Evolutionary conservation across 2,888 invertebrate species (phyloP), one percentile per base, ranked within the genome.

Genomic region (Macrophya annulata): DNA sequence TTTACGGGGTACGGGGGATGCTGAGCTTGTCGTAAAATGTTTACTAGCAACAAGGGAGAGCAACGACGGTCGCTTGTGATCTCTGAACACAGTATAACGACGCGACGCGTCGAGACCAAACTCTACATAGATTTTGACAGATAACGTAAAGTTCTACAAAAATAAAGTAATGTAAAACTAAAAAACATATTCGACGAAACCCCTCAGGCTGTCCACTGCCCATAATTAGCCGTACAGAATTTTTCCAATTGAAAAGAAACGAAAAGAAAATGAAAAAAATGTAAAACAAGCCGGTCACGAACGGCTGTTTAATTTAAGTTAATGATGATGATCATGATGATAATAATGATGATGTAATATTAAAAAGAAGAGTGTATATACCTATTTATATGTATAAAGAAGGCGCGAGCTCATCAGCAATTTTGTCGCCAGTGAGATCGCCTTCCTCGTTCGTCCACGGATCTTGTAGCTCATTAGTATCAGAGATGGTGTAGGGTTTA

Each of bases 381-480:
- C 10, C 10, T 48, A 48, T 1, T 9, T 48, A 48, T 12, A 48
- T 48, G 12, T 12, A 48, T 62, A 62, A 25, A 62, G 21, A 62
- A 62, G 74, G 74, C 43, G 45, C 45, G 21, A 62, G 59, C 43
- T 83, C 45, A 48, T 83, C 83, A 65, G 83, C 37, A 71, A 83
- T 83, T 83, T 71, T 37, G 71, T 83, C 45, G 45, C 68, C 25
- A 71, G 55, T n/a, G n/a, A 55, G 68, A 83, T 83, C 83, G 83
- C 68, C 83, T 83, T 83, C 68, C 83, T 51, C 48, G 83, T 71
- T 83, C 48, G 25, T 6, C 68, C 40, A 59, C 65, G 85, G 68
- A 85, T 79, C 77, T 51, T 76, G 79, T 79, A 68, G 85, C 77
- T 85, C 79, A 76, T 85, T 85, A 79, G 85, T 79, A 65, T 77